Conservation (phyloP, 92 coral and sea anemone species). For the Bergia sp. region DNA sequence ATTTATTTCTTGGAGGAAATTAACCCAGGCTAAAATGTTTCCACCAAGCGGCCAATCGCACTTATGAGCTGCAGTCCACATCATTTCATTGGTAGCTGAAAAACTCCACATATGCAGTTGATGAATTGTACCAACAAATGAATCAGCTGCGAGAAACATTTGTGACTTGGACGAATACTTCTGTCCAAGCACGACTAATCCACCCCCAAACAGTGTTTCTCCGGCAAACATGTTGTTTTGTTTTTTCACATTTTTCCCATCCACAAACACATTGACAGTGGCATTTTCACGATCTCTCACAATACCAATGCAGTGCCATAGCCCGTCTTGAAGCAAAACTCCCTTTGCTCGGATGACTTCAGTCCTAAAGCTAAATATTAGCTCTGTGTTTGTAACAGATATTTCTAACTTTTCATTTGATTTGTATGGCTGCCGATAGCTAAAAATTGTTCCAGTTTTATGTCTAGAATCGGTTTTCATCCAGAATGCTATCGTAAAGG, state of each 20-base stretch:
- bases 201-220: constrained; percentile 52
- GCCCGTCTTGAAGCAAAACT: constrained; percentile 48
- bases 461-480: constrained; percentile 46
- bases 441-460: constrained; percentile 62
- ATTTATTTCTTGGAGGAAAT: constrained; percentile 52
- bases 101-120: constrained; percentile 62
- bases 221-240: constrained; percentile 3
- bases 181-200: constrained; percentile 60
- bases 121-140: constrained; percentile 60
- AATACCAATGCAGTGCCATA: constrained; percentile 64
- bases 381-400: constrained; percentile 48
- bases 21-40: constrained; percentile 56
- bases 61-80: constrained; percentile 75
- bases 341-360: constrained; percentile 39
- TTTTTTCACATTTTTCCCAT: constrained; percentile 28
- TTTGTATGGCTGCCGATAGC: constrained; percentile 51
- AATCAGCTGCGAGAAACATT: constrained; percentile 4
- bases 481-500: constrained; percentile 58
- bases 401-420: constrained; percentile 47
- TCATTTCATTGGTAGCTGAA: constrained; percentile 51
- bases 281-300: constrained; percentile 46
- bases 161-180: constrained; percentile 40
- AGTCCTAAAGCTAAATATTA: constrained; percentile 44
- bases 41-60: constrained; percentile 72
- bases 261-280: constrained; percentile 30